phyloP scores from a whole-genome alignment of 2,888 invertebrate species.

The Chymomyza procnemis region DNA sequence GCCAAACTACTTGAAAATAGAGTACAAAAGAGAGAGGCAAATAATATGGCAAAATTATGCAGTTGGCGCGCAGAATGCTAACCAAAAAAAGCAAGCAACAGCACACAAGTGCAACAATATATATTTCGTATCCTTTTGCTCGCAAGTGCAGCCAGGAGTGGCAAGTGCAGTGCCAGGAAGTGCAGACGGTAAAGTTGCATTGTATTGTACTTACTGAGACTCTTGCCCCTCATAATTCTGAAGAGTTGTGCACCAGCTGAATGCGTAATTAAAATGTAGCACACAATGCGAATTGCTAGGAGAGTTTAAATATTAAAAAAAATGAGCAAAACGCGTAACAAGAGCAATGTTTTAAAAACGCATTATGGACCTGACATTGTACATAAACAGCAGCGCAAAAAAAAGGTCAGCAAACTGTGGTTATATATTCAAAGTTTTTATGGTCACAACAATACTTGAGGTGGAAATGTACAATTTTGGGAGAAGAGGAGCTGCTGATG shows the following conservation, averaged over 20 bases:
- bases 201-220: slow-evolving; percentile 8
- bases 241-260: slow-evolving; percentile 35
- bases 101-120: background rate
- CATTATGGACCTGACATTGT: slow-evolving; percentile 32
- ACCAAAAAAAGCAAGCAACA: slow-evolving; percentile 29
- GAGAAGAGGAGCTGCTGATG: too few species aligned
- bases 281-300: slow-evolving; percentile 19
- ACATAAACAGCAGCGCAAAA: background rate
- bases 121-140: background rate
- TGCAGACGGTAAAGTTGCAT: background rate
- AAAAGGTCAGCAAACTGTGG: background rate
- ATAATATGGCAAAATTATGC: slow-evolving; percentile 40
- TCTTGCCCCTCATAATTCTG: slow-evolving; percentile 33
- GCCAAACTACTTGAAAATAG: too few species aligned
- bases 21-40: slow-evolving; percentile 7
- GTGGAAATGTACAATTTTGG: too few species aligned
- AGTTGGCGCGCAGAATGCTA: slow-evolving; percentile 34
- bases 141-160: background rate
- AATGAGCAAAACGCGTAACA: slow-evolving; percentile 26
- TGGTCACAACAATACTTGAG: too few species aligned
- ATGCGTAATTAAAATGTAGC: slow-evolving; percentile 51
- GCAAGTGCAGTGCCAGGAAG: background rate
- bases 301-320: slow-evolving; percentile 17
- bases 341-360: slow-evolving; percentile 36
- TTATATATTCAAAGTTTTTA: background rate